Evolutionary conservation across 2,113 vertebrate genomes (phyloP).

Genomic region (Procapra przewalskii): DNA sequence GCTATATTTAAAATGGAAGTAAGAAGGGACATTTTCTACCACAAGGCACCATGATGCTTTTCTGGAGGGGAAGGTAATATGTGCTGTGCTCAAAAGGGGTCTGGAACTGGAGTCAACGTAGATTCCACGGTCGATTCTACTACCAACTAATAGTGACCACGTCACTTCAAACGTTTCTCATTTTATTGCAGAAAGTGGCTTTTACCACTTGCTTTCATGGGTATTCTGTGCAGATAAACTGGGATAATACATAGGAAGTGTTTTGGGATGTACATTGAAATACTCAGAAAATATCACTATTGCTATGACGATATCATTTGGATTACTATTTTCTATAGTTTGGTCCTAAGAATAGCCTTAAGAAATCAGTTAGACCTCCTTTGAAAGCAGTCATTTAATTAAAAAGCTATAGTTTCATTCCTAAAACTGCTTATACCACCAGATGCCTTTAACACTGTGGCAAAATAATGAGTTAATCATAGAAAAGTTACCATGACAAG

Average conservation of each 20-base stretch:
- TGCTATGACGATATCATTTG: neutral
- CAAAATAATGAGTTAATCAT: slow-evolving; percentile 67
- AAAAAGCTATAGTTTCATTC: slow-evolving; percentile 41
- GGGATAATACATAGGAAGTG: neutral
- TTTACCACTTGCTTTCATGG: neutral
- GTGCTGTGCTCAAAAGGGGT: neutral
- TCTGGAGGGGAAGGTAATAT: neutral
- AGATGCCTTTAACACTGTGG: slow-evolving; percentile 48
- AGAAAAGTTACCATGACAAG: slow-evolving; percentile 69
- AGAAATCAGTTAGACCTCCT: slow-evolving; percentile 34
- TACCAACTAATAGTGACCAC: neutral
- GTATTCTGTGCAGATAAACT: slow-evolving; percentile 12
- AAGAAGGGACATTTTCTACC: neutral
- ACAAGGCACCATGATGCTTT: neutral
- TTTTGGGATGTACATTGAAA: neutral
- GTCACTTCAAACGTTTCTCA: neutral
- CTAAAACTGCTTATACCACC: slow-evolving; percentile 53
- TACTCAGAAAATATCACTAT: slow-evolving; percentile 1
- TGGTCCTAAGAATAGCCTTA: slow-evolving; percentile 40
- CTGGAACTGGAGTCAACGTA: neutral
- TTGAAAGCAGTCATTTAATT: slow-evolving; percentile 59
- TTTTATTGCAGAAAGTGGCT: neutral
- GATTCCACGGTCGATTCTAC: neutral
- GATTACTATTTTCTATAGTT: slow-evolving; percentile 39
- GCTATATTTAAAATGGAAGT: neutral